Evolutionary conservation across 2,888 invertebrate species (phyloP).

Genomic region (Acheta domesticus): DNA sequence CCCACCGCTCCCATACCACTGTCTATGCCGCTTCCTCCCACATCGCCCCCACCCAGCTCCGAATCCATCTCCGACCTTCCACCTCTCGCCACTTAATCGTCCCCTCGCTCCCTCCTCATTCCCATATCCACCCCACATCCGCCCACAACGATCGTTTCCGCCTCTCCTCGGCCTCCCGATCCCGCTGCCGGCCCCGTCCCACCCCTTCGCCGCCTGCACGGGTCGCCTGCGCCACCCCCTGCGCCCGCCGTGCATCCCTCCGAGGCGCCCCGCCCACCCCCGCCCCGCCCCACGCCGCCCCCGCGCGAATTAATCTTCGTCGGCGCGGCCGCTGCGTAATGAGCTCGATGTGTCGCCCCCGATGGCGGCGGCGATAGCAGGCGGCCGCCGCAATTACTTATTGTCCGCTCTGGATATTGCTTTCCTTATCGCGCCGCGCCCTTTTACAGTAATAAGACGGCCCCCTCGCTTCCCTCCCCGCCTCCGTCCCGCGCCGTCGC

Average conservation of each 20-base stretch:
- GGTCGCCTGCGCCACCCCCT: too few relatives aligned
- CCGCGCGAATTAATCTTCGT: constrained; percentile 10
- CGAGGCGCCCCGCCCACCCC: background rate
- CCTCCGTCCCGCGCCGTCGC: background rate
- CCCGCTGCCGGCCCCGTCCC: too few relatives aligned
- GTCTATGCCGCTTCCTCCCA: too few relatives aligned
- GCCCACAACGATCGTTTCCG: too few relatives aligned
- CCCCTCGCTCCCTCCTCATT: too few relatives aligned
- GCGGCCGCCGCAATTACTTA: constrained; percentile 18
- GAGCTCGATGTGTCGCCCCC: constrained; percentile 10
- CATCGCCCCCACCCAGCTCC: too few relatives aligned
- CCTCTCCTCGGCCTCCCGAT: too few relatives aligned
- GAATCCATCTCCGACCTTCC: too few relatives aligned
- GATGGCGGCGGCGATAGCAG: background rate
- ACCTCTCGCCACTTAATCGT: too few relatives aligned
- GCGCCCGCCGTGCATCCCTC: background rate
- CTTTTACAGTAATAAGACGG: constrained; percentile 7
- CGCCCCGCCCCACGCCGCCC: background rate
- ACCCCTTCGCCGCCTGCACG: too few relatives aligned
- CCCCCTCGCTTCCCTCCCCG: background rate
- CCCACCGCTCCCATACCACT: too few relatives aligned
- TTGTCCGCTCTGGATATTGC: constrained; percentile 18
- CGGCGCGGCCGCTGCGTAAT: constrained; percentile 18
- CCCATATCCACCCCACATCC: too few relatives aligned
- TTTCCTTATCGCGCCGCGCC: constrained; percentile 7